Evolutionary conservation across 2,888 invertebrate genomes (phyloP).

Genomic region (Drosophila mimetica): DNA sequence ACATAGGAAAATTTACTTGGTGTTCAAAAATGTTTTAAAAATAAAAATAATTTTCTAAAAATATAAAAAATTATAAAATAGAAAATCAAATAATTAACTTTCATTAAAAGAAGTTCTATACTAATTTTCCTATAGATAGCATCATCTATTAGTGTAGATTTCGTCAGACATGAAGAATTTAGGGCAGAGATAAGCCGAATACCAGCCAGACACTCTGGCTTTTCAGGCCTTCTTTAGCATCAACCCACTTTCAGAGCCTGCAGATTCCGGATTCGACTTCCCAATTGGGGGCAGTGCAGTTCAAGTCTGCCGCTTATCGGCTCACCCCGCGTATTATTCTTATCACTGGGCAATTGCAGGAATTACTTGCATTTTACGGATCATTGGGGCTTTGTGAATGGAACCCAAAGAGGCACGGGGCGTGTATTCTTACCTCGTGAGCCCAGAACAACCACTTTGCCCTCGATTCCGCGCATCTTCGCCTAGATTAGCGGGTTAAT

Average conservation of each 20-base stretch:
- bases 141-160: background rate
- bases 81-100: no score
- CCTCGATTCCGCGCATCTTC: constrained; percentile 90
- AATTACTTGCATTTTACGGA: constrained; percentile 30
- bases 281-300: background rate
- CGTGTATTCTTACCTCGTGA: constrained; percentile 87
- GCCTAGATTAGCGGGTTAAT: constrained; percentile 22
- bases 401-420: constrained; percentile 43
- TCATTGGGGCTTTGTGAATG: constrained; percentile 29
- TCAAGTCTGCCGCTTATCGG: constrained; percentile 64
- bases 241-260: background rate
- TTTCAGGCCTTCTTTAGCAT: background rate
- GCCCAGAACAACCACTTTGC: constrained; percentile 94
- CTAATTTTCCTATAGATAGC: background rate
- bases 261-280: background rate
- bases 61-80: no score
- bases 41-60: no score
- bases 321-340: constrained; percentile 25
- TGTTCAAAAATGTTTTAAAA: no score
- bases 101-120: no score
- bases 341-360: constrained; percentile 22
- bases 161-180: background rate
- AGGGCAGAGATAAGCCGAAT: constrained; percentile 17
- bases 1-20: no score
- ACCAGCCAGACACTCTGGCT: constrained; percentile 3